Percentiles rank a stretch among this genome's conserved stretches.
Conservation (phyloP, 2,797 vertebrate genomes). For the Schizothorax lantsangensis region DNA sequence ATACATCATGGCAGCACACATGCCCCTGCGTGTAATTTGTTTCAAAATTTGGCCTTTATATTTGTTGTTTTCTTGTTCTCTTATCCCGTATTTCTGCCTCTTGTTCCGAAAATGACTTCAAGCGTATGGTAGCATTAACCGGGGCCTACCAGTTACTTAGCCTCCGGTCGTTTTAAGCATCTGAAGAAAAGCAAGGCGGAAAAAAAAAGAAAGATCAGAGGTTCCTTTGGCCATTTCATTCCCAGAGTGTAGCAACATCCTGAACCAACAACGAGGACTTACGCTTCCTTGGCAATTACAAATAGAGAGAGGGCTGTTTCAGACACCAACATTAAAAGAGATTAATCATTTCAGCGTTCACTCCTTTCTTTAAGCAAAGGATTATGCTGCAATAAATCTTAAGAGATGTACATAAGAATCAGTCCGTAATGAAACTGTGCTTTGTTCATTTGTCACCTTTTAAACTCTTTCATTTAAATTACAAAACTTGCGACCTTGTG, state of each 20-base stretch:
- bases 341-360: slow-evolving; percentile 93
- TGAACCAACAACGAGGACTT: slow-evolving; percentile 84
- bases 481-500: slow-evolving; percentile 87
- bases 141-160: slow-evolving; percentile 84
- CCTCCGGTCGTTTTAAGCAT: slow-evolving; percentile 81
- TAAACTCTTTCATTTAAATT: slow-evolving; percentile 88
- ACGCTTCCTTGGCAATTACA: slow-evolving; percentile 94
- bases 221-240: slow-evolving; percentile 88
- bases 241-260: slow-evolving; percentile 87
- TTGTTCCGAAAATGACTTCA: slow-evolving; percentile 80
- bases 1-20: slow-evolving; percentile 82
- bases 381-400: slow-evolving; percentile 97
- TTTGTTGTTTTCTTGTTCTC: slow-evolving; percentile 71
- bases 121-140: slow-evolving; percentile 84
- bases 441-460: slow-evolving; percentile 92
- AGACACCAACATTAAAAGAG: slow-evolving; percentile 97
- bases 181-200: slow-evolving; percentile 32
- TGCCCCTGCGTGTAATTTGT: slow-evolving; percentile 83
- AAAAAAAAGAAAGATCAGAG: slow-evolving; percentile 85
- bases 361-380: slow-evolving; percentile 90
- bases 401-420: slow-evolving; percentile 97
- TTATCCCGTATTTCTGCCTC: slow-evolving; percentile 60
- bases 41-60: slow-evolving; percentile 87
- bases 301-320: slow-evolving; percentile 96
- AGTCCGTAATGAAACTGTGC: slow-evolving; percentile 90